phyloP scores from a whole-genome alignment of 2,797 vertebrate genomes.

The Miichthys miiuy region DNA sequence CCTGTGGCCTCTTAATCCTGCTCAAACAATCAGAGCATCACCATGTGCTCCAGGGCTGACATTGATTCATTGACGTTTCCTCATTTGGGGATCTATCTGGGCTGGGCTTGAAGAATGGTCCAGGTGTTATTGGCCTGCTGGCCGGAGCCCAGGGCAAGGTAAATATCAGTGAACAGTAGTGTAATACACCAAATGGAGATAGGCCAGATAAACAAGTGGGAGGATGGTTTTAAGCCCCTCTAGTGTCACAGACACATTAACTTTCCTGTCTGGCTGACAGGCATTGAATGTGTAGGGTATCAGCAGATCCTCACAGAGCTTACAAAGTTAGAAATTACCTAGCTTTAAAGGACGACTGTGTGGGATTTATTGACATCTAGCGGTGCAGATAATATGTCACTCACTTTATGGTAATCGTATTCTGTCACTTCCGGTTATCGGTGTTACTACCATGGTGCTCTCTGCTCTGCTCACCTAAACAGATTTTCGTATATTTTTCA shows the following conservation, averaged over 20 bases:
- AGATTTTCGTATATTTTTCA: no score
- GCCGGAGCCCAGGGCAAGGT: slow-evolving; percentile 53
- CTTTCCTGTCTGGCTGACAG: slow-evolving; percentile 38
- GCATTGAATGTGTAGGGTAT: background rate
- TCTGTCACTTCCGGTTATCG: no score
- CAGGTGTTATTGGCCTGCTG: slow-evolving; percentile 69
- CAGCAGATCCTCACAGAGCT: slow-evolving; percentile 5
- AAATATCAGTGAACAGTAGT: slow-evolving; percentile 68
- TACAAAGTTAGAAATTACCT: slow-evolving; percentile 9
- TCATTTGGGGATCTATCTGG: slow-evolving; percentile 66
- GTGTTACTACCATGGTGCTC: no score
- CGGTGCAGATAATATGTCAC: no score
- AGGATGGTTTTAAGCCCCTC: slow-evolving; percentile 48
- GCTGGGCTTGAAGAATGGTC: slow-evolving; percentile 62
- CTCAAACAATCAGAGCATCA: slow-evolving; percentile 78
- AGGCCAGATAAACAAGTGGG: slow-evolving; percentile 58
- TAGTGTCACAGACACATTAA: slow-evolving; percentile 60
- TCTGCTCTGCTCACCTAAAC: no score
- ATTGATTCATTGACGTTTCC: slow-evolving; percentile 78
- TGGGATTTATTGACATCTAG: no score
- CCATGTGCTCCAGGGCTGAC: slow-evolving; percentile 70
- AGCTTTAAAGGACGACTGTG: background rate
- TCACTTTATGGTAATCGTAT: no score
- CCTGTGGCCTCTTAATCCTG: slow-evolving; percentile 76
- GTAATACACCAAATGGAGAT: slow-evolving; percentile 67